These are phyloP conservation scores for Drosophila orosa DNA, from an alignment of 1,140 invertebrate genomes.

Conservation along the genomic window DNA sequence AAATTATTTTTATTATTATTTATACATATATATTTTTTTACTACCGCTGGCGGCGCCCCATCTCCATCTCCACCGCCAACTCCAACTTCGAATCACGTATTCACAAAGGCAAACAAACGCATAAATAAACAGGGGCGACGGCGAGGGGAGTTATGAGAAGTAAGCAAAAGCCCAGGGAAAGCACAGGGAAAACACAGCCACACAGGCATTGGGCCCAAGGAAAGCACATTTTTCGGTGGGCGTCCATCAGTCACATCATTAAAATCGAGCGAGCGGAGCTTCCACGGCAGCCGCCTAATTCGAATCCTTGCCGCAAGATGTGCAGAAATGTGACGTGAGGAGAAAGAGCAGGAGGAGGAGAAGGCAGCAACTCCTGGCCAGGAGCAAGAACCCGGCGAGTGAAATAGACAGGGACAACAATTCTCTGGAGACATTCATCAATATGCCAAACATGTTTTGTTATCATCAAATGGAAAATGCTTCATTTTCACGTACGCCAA, in stretches of 20 bases:
- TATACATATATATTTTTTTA: constrained; percentile 70
- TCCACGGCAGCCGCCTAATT: constrained; percentile 64
- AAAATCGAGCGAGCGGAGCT: constrained; percentile 60
- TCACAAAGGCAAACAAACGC: constrained; percentile 80
- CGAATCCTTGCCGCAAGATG: constrained; percentile 74
- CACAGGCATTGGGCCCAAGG: constrained; percentile 8
- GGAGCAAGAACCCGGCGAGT: constrained; percentile 8
- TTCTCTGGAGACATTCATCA: constrained; percentile 78
- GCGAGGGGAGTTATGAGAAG: constrained; percentile 30
- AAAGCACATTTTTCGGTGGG: constrained; percentile 52
- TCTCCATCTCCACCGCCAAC: background rate
- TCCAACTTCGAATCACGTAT: constrained; percentile 64
- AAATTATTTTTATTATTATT: constrained; percentile 80
- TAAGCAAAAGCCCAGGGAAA: constrained; percentile 35
- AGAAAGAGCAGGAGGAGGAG: background rate
- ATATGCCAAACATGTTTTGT: constrained; percentile 82
- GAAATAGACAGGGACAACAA: constrained; percentile 55
- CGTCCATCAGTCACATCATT: constrained; percentile 76
- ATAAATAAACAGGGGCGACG: constrained; percentile 65
- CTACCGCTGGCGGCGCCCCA: constrained; percentile 33
- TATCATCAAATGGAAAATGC: constrained; percentile 81
- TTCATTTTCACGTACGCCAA: constrained; percentile 78
- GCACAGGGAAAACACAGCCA: background rate
- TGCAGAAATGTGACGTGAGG: constrained; percentile 29
- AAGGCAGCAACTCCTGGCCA: constrained; percentile 1